A percentile compares a stretch with the other conserved stretches of the same genome.
phyloP scores from a whole-genome alignment of 2,888 invertebrate genomes.

The Plebejus argus region DNA sequence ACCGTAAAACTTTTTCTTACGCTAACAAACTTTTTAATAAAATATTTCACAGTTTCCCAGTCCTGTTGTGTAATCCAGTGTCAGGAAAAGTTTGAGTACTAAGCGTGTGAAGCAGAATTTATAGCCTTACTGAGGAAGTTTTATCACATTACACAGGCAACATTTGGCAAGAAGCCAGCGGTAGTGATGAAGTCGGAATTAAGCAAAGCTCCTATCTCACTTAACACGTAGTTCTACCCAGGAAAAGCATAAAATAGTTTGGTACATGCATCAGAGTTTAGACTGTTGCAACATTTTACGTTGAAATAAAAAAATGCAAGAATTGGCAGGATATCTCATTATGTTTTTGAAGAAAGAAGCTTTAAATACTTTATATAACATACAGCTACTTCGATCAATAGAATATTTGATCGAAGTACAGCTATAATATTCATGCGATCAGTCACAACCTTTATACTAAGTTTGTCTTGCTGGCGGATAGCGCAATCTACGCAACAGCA shows the following conservation, averaged over 20 bases:
- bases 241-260: neutral
- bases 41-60: neutral
- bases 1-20: neutral
- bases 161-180: neutral
- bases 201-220: neutral
- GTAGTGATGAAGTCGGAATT: neutral
- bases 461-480: no score
- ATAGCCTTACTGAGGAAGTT: slow-evolving; percentile 29
- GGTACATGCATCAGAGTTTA: neutral
- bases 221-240: neutral
- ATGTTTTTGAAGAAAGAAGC: no score
- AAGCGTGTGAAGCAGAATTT: slow-evolving; percentile 28
- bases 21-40: neutral
- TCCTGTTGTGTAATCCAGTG: neutral
- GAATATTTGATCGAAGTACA: no score
- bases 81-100: slow-evolving; percentile 8
- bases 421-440: no score
- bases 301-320: neutral
- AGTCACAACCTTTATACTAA: no score
- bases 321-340: neutral
- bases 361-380: no score
- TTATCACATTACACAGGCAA: slow-evolving; percentile 4
- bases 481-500: neutral
- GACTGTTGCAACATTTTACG: neutral
- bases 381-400: no score